Conservation (phyloP, 1,140 invertebrate species). For the Venturia canescens region DNA sequence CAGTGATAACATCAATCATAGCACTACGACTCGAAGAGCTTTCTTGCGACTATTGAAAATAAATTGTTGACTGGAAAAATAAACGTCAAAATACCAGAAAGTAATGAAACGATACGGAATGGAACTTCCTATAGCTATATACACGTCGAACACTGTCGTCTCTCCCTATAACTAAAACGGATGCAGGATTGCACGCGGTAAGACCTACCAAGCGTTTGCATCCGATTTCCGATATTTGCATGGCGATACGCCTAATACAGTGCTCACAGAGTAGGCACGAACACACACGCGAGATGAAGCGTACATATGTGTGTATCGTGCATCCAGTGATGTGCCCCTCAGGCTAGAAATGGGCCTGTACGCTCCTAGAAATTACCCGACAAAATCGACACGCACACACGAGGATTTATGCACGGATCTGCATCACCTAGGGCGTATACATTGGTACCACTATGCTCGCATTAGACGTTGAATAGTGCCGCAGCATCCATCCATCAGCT, state of each 20-base stretch:
- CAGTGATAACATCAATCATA: background rate
- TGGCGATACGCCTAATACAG: constrained; percentile 39
- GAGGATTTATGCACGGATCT: constrained; percentile 2
- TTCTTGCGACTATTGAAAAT: background rate
- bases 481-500: background rate
- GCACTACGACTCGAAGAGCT: background rate
- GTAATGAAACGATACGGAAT: background rate
- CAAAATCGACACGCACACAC: constrained; percentile 21
- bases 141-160: background rate
- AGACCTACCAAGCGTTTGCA: constrained; percentile 41
- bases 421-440: background rate
- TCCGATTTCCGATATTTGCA: constrained; percentile 44
- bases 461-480: background rate
- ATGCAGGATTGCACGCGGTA: constrained; percentile 17
- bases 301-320: constrained; percentile 14
- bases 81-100: background rate
- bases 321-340: background rate
- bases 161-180: constrained; percentile 26
- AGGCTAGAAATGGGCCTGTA: background rate
- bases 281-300: background rate
- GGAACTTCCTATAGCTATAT: background rate
- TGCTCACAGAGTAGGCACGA: constrained; percentile 5
- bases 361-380: constrained; percentile 31
- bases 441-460: background rate
- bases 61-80: background rate